phyloP scores from a whole-genome alignment of 2,888 invertebrate species.

The Mythimna ferrago region DNA sequence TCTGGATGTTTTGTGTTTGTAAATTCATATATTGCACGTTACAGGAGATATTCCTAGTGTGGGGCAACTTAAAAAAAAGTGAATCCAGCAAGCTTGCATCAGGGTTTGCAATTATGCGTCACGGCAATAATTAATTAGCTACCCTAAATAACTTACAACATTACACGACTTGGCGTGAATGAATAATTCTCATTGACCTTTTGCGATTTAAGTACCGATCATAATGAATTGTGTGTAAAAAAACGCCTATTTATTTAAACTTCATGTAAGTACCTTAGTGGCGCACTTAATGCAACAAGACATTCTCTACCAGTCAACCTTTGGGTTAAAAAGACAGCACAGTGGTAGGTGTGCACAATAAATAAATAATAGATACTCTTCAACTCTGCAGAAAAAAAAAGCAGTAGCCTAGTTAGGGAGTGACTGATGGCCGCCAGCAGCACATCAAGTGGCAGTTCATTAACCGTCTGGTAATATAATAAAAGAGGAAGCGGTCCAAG shows the following conservation, averaged over 20 bases:
- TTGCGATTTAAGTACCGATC: not conserved
- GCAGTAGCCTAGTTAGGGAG: constrained; percentile 14
- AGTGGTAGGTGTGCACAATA: too few relatives aligned
- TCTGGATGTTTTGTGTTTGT: too few relatives aligned
- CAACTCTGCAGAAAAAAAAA: not conserved
- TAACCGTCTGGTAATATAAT: constrained; percentile 27
- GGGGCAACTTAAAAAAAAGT: too few relatives aligned
- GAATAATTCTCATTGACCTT: not conserved
- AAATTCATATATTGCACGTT: too few relatives aligned
- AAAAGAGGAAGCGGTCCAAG: constrained; percentile 10
- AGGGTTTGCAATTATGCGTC: too few relatives aligned
- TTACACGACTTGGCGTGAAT: not conserved
- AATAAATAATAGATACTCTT: too few relatives aligned
- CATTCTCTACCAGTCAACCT: too few relatives aligned
- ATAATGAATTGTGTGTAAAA: not conserved
- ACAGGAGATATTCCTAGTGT: too few relatives aligned
- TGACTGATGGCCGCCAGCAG: not conserved
- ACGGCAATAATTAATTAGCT: not conserved
- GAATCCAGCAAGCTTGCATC: not conserved
- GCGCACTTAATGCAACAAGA: too few relatives aligned
- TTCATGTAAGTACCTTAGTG: too few relatives aligned
- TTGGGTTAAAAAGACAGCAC: too few relatives aligned
- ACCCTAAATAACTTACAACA: not conserved
- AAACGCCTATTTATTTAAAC: not conserved
- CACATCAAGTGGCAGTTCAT: not conserved